phyloP scores from a whole-genome alignment of 2,888 invertebrate species.

The Fragum whitleyi region DNA sequence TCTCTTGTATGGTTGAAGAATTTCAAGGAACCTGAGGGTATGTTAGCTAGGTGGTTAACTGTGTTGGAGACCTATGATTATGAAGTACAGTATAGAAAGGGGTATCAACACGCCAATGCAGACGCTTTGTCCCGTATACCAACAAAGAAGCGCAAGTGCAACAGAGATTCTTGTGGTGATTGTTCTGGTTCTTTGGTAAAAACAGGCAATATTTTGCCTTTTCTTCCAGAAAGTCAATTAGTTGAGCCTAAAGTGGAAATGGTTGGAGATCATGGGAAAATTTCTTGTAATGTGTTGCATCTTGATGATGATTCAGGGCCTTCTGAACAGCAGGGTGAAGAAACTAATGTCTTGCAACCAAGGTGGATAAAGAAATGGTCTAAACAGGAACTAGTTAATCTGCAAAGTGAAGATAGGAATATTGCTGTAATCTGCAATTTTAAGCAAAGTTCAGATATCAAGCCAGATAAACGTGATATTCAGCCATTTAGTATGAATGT shows the following conservation, averaged over 20 bases:
- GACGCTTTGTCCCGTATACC: no score
- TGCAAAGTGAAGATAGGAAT: constrained; percentile 31
- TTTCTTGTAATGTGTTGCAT: no score
- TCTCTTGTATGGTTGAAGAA: constrained; percentile 50
- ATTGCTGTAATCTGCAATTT: constrained; percentile 26
- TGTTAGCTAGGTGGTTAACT: constrained; percentile 34
- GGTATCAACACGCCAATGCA: no score
- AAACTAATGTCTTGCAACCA: neutral
- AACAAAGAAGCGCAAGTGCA: no score
- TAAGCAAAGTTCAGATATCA: constrained; percentile 17
- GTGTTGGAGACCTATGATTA: constrained; percentile 48
- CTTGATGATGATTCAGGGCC: no score
- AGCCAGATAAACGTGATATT: constrained; percentile 31
- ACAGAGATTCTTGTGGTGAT: neutral
- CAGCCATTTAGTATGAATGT: constrained; percentile 13
- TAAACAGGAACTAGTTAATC: constrained; percentile 27
- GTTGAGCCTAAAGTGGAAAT: no score
- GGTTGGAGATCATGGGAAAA: no score
- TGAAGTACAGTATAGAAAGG: no score
- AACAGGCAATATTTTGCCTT: neutral
- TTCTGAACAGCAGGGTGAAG: neutral
- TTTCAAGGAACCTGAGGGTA: constrained; percentile 52
- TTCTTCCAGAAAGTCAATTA: no score
- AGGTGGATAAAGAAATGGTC: constrained; percentile 39
- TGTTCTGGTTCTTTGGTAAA: neutral